A percentile compares a stretch with the other conserved stretches of the same genome.
These are phyloP conservation scores for Recurvirostra avosetta DNA, from an alignment of 2,113 vertebrate genomes.

Conservation along the genomic window DNA sequence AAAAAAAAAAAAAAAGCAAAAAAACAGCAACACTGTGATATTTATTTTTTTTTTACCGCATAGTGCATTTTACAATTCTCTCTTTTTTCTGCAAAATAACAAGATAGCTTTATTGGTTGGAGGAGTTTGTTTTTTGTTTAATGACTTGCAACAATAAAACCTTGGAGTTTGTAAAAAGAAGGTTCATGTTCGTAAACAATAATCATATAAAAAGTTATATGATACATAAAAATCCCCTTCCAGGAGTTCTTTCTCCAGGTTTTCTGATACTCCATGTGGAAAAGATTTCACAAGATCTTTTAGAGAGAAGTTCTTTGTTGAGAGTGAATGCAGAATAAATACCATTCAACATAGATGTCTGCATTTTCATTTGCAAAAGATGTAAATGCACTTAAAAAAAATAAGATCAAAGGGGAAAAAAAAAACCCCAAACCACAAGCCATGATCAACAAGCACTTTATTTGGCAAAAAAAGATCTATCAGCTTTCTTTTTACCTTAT, in stretches of 20 bases:
- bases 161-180: background rate
- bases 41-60: background rate
- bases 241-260: background rate
- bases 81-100: background rate
- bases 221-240: background rate
- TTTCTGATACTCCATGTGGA: background rate
- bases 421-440: background rate
- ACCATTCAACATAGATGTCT: background rate
- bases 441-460: background rate
- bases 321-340: conserved; percentile 18
- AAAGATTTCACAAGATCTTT: background rate
- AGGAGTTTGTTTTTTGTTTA: background rate
- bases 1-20: background rate
- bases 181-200: background rate
- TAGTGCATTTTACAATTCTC: background rate
- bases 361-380: conserved; percentile 1
- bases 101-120: background rate
- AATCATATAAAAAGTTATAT: background rate
- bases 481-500: background rate
- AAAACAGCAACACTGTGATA: background rate
- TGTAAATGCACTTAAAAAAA: background rate
- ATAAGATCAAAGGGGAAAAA: background rate
- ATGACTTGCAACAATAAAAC: background rate
- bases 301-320: background rate
- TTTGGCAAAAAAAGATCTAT: background rate